Base-by-base conservation (phyloP, 2,888 invertebrate genomes). In the Aporophyla nigra region DNA sequence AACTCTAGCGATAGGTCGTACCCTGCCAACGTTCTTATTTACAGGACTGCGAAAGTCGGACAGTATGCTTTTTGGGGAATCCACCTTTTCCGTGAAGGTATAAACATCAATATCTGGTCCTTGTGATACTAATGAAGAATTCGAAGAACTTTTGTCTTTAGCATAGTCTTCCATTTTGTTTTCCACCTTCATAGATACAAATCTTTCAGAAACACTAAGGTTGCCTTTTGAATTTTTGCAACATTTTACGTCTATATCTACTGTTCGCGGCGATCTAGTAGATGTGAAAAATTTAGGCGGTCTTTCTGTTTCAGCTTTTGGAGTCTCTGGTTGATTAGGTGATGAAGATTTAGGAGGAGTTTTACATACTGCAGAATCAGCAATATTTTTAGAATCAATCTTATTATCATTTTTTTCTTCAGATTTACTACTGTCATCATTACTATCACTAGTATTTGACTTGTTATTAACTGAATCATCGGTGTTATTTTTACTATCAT, bases 231-330 rank as follows among this genome's bases (percentile, higher is more conserved):
- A 94, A 84, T 92, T 96, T 90, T 96, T 96, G 68, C 92, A 94
- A 86, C 94, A 96, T 90, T 96, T 96, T 0, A 96, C 95, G 85
- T 96, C 96, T 73, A 96, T 96, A 69, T 96, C 96, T 27, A 96
- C 95, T 49, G 92, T 95, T 85, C 96, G 93, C 27, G 96, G 96
- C 65, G 95, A 94, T 87, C 96, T 91, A 80, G 84, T 93, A 2
- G 96, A 96, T 19, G 96, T 96, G 75, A 96, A 96, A 90, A 96
- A 96, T 88, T 96, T 96, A 7, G 94, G 96, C 61, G 96, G 96
- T 80, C 96, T 92, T 88, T 96, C 96, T 43, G 87, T 91, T 90
- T 96, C 96, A 74, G 90, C 62, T 92, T 95, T 96, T 16, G 93
- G 91, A n/a, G 92, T 90, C 73, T 95, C 95, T 14, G 87, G 66